These are phyloP conservation scores for Microchrysa polita DNA, from an alignment of 2,888 invertebrate species.

Conservation along the genomic window DNA sequence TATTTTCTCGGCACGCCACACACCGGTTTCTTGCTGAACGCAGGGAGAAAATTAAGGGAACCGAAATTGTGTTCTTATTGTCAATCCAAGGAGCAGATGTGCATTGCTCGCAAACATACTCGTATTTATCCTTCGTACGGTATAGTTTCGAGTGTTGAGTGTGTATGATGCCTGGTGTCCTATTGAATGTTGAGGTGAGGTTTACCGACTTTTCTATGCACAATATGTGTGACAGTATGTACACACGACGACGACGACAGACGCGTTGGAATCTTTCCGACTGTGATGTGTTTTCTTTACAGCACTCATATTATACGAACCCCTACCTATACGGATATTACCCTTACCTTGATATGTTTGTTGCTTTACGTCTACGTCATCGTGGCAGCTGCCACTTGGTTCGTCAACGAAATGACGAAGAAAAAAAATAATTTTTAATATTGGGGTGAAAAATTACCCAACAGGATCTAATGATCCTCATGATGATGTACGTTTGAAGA, in stretches of 20 bases:
- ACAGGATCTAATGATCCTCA: too few relatives aligned
- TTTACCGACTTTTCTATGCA: slow-evolving; percentile 36
- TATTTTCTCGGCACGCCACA: slow-evolving; percentile 2
- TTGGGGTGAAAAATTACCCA: slow-evolving; percentile 18
- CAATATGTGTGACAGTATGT: slow-evolving; percentile 6
- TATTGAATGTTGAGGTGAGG: slow-evolving; percentile 32
- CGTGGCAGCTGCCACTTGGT: slow-evolving; percentile 44
- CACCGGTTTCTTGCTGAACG: slow-evolving; percentile 8
- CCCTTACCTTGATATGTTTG: slow-evolving; percentile 41
- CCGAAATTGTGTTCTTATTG: slow-evolving; percentile 45
- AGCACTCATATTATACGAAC: too few relatives aligned
- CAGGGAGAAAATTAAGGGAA: slow-evolving; percentile 39
- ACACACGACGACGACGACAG: too few relatives aligned
- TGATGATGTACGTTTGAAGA: not conserved
- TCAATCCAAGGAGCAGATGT: slow-evolving; percentile 46
- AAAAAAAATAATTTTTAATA: not conserved
- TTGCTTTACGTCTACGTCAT: slow-evolving; percentile 34
- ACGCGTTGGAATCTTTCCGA: slow-evolving; percentile 27
- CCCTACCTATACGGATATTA: too few relatives aligned
- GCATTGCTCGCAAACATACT: slow-evolving; percentile 26
- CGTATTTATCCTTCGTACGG: not conserved
- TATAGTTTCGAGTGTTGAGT: too few relatives aligned
- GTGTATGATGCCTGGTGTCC: too few relatives aligned
- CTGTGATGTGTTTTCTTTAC: slow-evolving; percentile 33
- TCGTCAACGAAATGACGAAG: slow-evolving; percentile 21